Base-by-base conservation (phyloP, 2,797 vertebrate species). In the Anabacerthia variegaticeps region DNA sequence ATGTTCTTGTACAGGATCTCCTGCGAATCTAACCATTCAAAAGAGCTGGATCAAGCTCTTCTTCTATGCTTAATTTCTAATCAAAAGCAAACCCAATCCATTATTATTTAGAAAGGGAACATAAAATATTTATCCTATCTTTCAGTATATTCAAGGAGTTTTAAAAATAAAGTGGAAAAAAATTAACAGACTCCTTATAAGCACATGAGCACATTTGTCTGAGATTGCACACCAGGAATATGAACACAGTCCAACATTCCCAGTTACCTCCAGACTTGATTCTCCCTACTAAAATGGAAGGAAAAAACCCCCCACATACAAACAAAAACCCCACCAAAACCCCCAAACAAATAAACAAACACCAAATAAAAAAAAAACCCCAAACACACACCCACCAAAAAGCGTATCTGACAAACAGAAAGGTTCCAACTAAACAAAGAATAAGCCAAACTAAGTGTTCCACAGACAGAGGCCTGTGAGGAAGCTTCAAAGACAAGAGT, bases 311-410 rank as follows among this genome's bases (percentile, higher is more conserved):
- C 2, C 4, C 30, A 67, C 12, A n/a, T 17, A 58, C 10, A 20
- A 21, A 39, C 3, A 73, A 59, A 22, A 1, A 12, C 10, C 11
- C 16, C 19, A 39, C 21, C 10, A 39, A 56, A 34, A 54, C 5
- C 19, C 2, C 2, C 4, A 17, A 30, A 1, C 6, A n/a, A 30
- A 1, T 5, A n/a, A 22, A 4, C 7, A 56, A 14, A 10, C 19
- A 46, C 2, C 26, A 27, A 49, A 27, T 8, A 36, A 36, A 36
- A 36, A 36, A 36, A 27, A 27, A 14, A 49, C 10, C 12, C 9
- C 44, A 41, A 62, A 51, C 7, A 11, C 30, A 71, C 9, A 28
- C 22, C 51, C 7, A 16, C 39, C 7, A 37, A 22, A 63, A 66
- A 61, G 1, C 1, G 1, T 5, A 36, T 36, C 36, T 36, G 36